Conservation (phyloP, 2,888 invertebrate species). For the Buathra laborator region DNA sequence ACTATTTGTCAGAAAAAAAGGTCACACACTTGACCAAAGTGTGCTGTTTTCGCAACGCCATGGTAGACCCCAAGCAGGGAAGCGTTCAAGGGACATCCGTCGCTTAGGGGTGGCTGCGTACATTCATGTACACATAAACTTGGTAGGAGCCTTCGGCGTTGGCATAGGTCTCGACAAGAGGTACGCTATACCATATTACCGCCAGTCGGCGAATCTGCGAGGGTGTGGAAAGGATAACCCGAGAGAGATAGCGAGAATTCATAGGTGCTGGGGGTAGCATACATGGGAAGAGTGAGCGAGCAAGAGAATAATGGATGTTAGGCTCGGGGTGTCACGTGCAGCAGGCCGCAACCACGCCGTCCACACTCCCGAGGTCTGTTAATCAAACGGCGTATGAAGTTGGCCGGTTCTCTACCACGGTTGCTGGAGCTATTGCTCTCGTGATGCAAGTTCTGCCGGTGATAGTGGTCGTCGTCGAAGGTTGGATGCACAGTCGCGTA, state of each 20-base stretch:
- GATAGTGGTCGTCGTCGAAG: slow-evolving; percentile 2
- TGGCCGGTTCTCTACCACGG: slow-evolving; percentile 35
- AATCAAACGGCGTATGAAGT: slow-evolving; percentile 80
- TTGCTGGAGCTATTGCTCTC: slow-evolving; percentile 39
- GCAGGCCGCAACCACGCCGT: slow-evolving; percentile 78
- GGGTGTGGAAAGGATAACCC: slow-evolving; percentile 31
- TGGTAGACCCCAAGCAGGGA: background rate
- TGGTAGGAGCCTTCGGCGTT: background rate
- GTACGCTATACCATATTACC: slow-evolving; percentile 2
- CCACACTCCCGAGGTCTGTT: slow-evolving; percentile 79
- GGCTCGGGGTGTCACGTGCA: slow-evolving; percentile 81
- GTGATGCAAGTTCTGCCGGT: slow-evolving; percentile 39
- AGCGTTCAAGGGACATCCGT: background rate
- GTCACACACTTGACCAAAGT: background rate
- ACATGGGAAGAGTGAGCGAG: slow-evolving; percentile 51
- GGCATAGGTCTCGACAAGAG: slow-evolving; percentile 15
- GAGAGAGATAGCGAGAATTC: slow-evolving; percentile 34
- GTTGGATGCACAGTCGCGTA: slow-evolving; percentile 18
- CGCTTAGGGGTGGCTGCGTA: background rate
- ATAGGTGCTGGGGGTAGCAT: slow-evolving; percentile 35
- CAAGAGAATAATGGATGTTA: slow-evolving; percentile 79
- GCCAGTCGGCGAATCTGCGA: slow-evolving; percentile 11
- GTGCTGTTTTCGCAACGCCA: background rate
- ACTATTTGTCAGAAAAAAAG: background rate
- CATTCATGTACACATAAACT: slow-evolving; percentile 3